Base-by-base conservation (phyloP, 2,113 vertebrate species). In the Gasterosteus nipponicus region DNA sequence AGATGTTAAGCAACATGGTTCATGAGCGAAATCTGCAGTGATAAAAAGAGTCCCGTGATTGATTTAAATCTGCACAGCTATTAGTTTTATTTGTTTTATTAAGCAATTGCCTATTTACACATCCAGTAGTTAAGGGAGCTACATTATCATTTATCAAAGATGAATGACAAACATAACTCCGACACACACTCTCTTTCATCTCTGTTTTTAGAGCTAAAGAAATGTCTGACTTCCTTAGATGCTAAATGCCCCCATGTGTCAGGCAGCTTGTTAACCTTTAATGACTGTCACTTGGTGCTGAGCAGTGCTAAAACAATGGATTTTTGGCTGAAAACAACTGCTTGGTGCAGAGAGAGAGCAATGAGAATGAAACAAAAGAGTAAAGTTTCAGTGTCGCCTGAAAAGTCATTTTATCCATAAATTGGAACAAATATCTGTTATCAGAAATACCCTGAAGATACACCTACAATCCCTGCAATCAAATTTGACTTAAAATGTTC, bases 241-340 rank as follows among this genome's bases (percentile, higher is more conserved):
- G 33, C n/a, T 73, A 73, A 54, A 63, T 44, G 26, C n/a, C 53
- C 9, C 57, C 9, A 59, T 53, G 5, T 59, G 29, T 70, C 59
- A 16, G 44, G 22, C 35, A 53, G 35, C 16, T n/a, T 10, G 6
- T 31, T 39, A 39, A n/a, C 44, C 54, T 31, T 62, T n/a, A 46
- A 51, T 51, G n/a, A 5, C 58, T 72, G 57, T 53, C 7, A 3
- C 33, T 46, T 33, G 26, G 12, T 47, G 69, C 18, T 35, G 6
- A 58, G 15, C 4, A 49, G 15, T 53, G 6, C 1, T 44, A 16
- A n/a, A 26, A 18, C 4, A n/a, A 10, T 51, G 33, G 33, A n/a
- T 53, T 67, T 53, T 51, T 19, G 12, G 44, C 26, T 31, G 5
- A 47, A 66, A 66, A 68, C 7, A n/a, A 26, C 38, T 62, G 19